A percentile compares a stretch with the other conserved stretches of the same genome.
These are phyloP conservation scores for Apostichopus californicus DNA, from an alignment of 35 echinoderm and acorn worm genomes.

Conservation along the genomic window DNA sequence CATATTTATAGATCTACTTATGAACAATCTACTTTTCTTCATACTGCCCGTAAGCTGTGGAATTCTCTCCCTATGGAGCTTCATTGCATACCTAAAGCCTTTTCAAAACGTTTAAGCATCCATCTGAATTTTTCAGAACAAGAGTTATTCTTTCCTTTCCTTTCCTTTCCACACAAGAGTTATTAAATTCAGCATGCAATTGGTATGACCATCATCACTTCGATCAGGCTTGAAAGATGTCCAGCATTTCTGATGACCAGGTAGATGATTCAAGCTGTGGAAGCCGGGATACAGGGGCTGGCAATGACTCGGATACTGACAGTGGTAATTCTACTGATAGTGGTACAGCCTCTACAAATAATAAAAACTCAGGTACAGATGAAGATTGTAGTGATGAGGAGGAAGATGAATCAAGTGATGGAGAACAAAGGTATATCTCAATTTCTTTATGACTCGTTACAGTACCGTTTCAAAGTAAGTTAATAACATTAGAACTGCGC, in stretches of 20 bases:
- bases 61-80: too few relatives aligned
- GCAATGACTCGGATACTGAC: conserved; percentile 72
- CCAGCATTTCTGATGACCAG: conserved; percentile 68
- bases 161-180: background rate
- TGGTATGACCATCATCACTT: background rate
- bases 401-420: conserved; percentile 62
- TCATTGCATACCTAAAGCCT: too few relatives aligned
- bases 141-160: too few relatives aligned
- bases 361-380: conserved; percentile 33
- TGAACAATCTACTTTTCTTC: too few relatives aligned
- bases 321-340: conserved; percentile 84
- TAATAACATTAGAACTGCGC: too few relatives aligned
- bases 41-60: too few relatives aligned
- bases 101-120: too few relatives aligned
- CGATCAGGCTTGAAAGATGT: conserved; percentile 15
- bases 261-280: conserved; percentile 77
- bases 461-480: too few relatives aligned
- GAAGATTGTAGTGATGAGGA: conserved; percentile 54
- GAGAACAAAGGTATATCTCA: conserved; percentile 32
- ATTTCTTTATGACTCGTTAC: too few relatives aligned
- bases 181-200: background rate
- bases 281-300: conserved; percentile 65
- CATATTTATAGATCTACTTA: too few relatives aligned
- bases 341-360: conserved; percentile 46
- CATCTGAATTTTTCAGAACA: too few relatives aligned